Evolutionary conservation across 2,113 vertebrate species (phyloP), one percentile per base, ranked within the genome.

Genomic region (Oenanthe oenanthe): DNA sequence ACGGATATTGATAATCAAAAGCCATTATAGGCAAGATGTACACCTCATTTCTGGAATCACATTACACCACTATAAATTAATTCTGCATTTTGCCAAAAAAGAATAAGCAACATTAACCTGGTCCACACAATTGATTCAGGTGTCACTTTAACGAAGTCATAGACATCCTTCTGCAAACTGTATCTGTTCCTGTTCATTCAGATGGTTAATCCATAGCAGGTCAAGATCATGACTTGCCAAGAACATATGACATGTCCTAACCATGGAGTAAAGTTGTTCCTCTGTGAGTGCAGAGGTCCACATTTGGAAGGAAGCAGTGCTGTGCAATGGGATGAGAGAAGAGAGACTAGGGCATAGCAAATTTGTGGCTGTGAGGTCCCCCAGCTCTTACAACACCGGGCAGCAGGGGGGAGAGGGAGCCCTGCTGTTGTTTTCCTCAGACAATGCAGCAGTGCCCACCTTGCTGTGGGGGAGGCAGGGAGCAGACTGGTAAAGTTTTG

Each of bases 61-160:
- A 85, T 91, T 79, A 91, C 8, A 79, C 17, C 12, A 51, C 57
- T 66, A 5, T 48, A 79, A 82, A 73, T 89, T 96, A 92, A 81
- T 95, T 92, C 81, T 56, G 42, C 18, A 40, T 85, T 89, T 96
- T 94, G 62, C 67, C 85, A 80, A 17, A 72, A 88, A 92, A 80
- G 62, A 82, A 60, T 77, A 79, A 68, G 51, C 36, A 77, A 10
- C 28, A 51, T 93, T 73, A 93, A 65, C 24, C 13, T 7, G 3
- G 74, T 76, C 50, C 42, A 62, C 66, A 66, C 53, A 82, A 60
- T 13, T 73, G 51, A 88, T 88, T 91, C 71, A 40, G 28, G 28
- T 60, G 71, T 58, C 74, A 83, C 78, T 54, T 20, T 61, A 62
- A 82, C 1, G 0, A 91, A 79, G 67, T 83, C 85, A 66, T 4